Conservation (phyloP, 2,888 invertebrate species). For the Ophion ventricosus region DNA sequence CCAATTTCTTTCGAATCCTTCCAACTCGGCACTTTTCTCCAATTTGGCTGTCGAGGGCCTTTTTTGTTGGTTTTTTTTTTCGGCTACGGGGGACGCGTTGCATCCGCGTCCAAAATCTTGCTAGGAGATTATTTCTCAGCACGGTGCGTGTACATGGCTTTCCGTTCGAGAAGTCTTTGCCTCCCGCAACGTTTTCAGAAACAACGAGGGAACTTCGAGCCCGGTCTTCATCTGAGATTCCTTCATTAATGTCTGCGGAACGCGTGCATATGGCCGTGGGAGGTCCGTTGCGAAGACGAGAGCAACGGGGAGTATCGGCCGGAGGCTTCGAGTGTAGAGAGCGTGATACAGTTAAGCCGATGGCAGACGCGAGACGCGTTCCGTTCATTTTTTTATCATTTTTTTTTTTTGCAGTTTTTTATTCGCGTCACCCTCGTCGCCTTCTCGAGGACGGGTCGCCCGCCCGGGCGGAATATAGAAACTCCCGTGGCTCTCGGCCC, state of each 20-base stretch:
- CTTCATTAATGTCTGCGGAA: slow-evolving; percentile 66
- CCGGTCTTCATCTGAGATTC: slow-evolving; percentile 61
- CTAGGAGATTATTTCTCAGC: slow-evolving; percentile 17
- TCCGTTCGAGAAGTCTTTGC: not conserved
- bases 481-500: slow-evolving; percentile 29
- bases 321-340: slow-evolving; percentile 28
- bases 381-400: slow-evolving; percentile 31
- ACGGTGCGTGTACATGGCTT: not conserved
- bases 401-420: slow-evolving; percentile 37
- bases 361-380: slow-evolving; percentile 60
- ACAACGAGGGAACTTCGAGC: slow-evolving; percentile 18
- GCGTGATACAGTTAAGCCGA: slow-evolving; percentile 48
- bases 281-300: slow-evolving; percentile 51
- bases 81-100: not conserved
- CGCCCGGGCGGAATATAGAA: slow-evolving; percentile 26
- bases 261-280: slow-evolving; percentile 60
- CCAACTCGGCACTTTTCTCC: not conserved
- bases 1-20: not conserved
- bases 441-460: slow-evolving; percentile 40
- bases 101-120: not conserved
- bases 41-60: not conserved
- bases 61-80: not conserved
- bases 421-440: slow-evolving; percentile 38
- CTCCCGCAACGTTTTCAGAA: slow-evolving; percentile 16
- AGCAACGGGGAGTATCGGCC: slow-evolving; percentile 39